Conservation (phyloP, 2,888 invertebrate genomes). For the Baccha elongata region DNA sequence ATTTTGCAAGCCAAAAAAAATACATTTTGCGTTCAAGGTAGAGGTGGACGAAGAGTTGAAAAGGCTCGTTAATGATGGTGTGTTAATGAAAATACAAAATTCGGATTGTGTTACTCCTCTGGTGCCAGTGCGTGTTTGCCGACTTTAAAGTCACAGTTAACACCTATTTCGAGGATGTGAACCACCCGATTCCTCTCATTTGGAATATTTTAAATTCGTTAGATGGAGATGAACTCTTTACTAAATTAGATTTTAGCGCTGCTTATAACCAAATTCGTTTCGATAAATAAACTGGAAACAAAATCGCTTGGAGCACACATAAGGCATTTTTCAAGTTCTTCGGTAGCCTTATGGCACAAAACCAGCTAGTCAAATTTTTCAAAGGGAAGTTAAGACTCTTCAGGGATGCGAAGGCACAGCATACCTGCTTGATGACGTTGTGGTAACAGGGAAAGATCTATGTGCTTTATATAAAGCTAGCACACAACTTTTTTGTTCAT, state of each 20-base stretch:
- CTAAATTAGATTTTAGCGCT: constrained; percentile 9
- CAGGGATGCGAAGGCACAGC: constrained; percentile 4
- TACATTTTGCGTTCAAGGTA: constrained; percentile 6
- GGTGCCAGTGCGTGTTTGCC: constrained; percentile 17
- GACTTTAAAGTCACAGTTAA: constrained; percentile 26
- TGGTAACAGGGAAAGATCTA: no score
- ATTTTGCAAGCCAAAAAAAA: constrained; percentile 19
- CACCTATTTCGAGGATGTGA: neutral
- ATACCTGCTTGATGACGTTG: no score
- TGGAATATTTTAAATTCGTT: constrained; percentile 6
- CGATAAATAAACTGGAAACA: constrained; percentile 3
- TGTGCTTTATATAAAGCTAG: no score
- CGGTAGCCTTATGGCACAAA: neutral
- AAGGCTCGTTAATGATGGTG: neutral
- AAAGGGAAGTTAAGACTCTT: neutral
- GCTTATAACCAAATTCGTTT: constrained; percentile 9
- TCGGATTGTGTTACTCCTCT: constrained; percentile 18
- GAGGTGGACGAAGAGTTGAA: neutral
- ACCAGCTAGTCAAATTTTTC: neutral
- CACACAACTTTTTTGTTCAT: no score
- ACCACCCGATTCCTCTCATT: neutral
- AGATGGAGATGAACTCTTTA: neutral
- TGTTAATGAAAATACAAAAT: constrained; percentile 5
- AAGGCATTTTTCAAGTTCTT: neutral
- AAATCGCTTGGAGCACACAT: constrained; percentile 1